Base-by-base conservation (phyloP, 1,140 invertebrate genomes). In the Micrasema longulum region DNA sequence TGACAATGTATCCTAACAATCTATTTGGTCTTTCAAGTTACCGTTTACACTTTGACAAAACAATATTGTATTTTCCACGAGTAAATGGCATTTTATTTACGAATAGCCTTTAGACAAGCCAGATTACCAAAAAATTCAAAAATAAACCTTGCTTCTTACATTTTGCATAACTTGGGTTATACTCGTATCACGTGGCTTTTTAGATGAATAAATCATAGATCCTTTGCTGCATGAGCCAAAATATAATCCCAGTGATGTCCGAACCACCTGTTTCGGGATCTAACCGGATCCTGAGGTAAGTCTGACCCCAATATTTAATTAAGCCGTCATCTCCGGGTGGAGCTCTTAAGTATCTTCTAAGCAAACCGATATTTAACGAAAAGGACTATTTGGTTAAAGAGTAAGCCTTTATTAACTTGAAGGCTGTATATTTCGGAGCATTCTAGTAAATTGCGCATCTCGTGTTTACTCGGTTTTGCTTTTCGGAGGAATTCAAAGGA, bases 291-390 rank as follows among this genome's bases (percentile, higher is more conserved):
- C 16, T 41, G 36, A 31, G 36, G 55, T 2, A 10, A 9, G 3
- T 16, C 55, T 60, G 55, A 60, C 55, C 55, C 55, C 16, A 60
- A 16, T 38, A 60, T 60, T 60, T 60, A 60, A 60, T 60, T 38
- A 60, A 60, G 55, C 36, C 9, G n/a, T 60, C 55, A 60, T 60
- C 55, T 43, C 55, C 55, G 55, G 55, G 16, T 9, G 9, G 11
- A 41, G 55, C 55, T 18, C 18, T 60, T 60, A 60, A 60, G 55
- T 22, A 60, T 11, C 55, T 60, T 41, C 55, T 60, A 38, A 60
- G 55, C 55, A 60, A 60, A 60, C 55, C 55, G 36, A 60, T 60
- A 60, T 60, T 60, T 60, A 60, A 60, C 55, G 41, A 60, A 60
- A 36, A 16, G 55, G 55, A 60, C 55, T 60, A 60, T 60, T 60